These are phyloP conservation scores for Nyctereutes procyonoides DNA, from an alignment of 2,113 vertebrate species.

Conservation along the genomic window DNA sequence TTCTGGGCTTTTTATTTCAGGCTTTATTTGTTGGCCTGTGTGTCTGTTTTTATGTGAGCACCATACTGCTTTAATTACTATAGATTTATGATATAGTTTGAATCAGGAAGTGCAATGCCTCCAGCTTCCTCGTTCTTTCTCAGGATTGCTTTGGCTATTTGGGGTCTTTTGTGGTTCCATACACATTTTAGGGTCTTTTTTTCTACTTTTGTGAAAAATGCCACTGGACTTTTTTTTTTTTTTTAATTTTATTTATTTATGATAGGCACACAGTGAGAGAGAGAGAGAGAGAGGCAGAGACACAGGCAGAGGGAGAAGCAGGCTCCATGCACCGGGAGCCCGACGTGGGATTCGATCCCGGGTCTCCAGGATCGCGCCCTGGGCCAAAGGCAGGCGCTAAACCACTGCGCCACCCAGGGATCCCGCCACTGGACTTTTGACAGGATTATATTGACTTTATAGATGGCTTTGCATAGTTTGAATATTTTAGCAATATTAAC, in stretches of 20 bases:
- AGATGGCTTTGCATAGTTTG: not conserved
- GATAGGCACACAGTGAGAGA: no score
- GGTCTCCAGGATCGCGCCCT: no score
- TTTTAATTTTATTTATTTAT: no score
- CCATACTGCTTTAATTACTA: not conserved
- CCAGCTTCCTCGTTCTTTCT: not conserved
- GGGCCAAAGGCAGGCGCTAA: no score
- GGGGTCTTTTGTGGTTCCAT: not conserved
- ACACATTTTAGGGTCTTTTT: not conserved
- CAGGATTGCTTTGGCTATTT: not conserved
- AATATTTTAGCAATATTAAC: not conserved
- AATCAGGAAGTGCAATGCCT: not conserved
- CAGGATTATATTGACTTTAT: not conserved
- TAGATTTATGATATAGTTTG: not conserved
- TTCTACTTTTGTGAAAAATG: not conserved
- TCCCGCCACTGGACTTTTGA: not conserved
- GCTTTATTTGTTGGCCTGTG: no score
- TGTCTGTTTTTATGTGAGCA: not conserved
- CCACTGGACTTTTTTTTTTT: not conserved
- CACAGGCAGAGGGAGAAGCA: no score
- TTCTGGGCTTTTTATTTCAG: not conserved
- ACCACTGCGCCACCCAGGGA: no score
- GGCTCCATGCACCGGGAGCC: no score
- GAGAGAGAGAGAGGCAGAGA: no score
- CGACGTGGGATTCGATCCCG: no score